Evolutionary conservation across 2,113 vertebrate species (phyloP).

Genomic region (Lanius ludovicianus): DNA sequence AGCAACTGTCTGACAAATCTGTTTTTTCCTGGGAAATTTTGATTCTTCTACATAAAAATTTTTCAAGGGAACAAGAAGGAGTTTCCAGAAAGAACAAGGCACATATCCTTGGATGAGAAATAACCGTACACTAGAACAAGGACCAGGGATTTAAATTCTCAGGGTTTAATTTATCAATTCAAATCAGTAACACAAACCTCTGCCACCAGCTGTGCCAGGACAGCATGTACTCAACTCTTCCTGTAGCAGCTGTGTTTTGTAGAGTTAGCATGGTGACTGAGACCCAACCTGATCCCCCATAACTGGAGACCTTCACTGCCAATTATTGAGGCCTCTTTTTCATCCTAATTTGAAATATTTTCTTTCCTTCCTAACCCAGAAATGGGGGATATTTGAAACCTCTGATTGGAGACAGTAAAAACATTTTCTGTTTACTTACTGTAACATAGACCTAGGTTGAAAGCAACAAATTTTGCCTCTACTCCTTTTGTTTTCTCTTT

Average conservation of each 20-base stretch:
- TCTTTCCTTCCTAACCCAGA: neutral
- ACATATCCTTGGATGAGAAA: neutral
- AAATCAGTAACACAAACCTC: neutral
- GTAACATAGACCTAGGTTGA: neutral
- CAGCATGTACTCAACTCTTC: neutral
- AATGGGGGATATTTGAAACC: neutral
- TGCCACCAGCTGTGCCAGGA: neutral
- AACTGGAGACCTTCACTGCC: fast-evolving
- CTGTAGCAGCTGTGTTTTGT: neutral
- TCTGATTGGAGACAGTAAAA: neutral
- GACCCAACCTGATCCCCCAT: neutral
- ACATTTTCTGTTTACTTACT: neutral
- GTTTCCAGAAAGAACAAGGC: neutral
- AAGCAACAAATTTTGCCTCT: neutral
- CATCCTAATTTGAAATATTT: neutral
- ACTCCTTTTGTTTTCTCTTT: neutral
- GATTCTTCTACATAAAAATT: neutral
- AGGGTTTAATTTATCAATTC: neutral
- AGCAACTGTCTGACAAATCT: neutral
- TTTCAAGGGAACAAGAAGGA: neutral
- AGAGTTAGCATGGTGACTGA: neutral
- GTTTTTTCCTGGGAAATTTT: neutral
- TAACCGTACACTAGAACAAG: neutral
- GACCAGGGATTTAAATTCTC: neutral
- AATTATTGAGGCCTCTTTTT: neutral